Evolutionary conservation across 2,113 vertebrate genomes (phyloP), one percentile per base, ranked within the genome.

Genomic region (Parus major): DNA sequence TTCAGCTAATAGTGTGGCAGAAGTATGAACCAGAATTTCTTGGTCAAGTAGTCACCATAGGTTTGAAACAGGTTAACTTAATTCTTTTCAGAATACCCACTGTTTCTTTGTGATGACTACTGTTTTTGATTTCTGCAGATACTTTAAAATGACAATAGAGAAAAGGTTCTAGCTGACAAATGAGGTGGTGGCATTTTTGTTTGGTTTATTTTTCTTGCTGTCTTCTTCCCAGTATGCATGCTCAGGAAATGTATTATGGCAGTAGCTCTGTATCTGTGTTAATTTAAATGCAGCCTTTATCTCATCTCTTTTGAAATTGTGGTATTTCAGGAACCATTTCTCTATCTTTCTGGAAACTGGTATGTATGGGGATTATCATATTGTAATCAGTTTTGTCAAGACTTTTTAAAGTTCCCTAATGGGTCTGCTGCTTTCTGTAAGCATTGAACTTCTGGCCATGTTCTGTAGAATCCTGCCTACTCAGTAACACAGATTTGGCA

Each of bases 211-310:
- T 91, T 66, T 71, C n/a, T 82, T 85, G 31, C 19, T 53, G 35
- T 64, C 6, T 22, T 65, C 46, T 66, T 80, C 27, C 36, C 31
- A 19, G 6, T 60, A 16, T 49, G n/a, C 12, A 9, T 0, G 0
- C 41, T 88, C 18, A 33, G 41, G 20, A 65, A 22, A 28, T 66
- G 5, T 49, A 5, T 66, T 82, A 8, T 10, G 27, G 17, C 53
- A 46, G 15, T 29, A 77, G 20, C 20, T 90, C 2, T 23, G 9
- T 55, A 21, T 63, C 31, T 75, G 3, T 59, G 15, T 64, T 76
- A 52, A 63, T 91, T 22, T 19, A 92, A 86, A 44, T 29, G 5
- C 10, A 63, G 22, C 35, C 15, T 70, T 28, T 36, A 1, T 49
- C 13, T 55, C 11, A 69, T 35, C 28, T 53, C 42, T 77, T 77